Conservation (phyloP, 2,797 vertebrate species). For the Pempheris klunzingeri region DNA sequence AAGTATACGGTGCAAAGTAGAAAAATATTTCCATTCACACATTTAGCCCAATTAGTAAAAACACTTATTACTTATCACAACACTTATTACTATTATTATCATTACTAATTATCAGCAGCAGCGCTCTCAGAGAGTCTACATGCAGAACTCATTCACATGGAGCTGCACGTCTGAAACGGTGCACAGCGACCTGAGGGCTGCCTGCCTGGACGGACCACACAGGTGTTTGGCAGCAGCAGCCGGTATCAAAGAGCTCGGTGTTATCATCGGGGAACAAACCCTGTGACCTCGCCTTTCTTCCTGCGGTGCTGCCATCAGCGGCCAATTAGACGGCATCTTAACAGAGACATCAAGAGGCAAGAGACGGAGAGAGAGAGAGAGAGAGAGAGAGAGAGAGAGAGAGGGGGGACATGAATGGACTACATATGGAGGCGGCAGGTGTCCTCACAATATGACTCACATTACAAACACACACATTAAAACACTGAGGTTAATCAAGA, state of each 20-base stretch:
- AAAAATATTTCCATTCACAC: neutral
- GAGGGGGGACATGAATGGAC: constrained; percentile 32
- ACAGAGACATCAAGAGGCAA: constrained; percentile 33
- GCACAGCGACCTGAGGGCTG: neutral
- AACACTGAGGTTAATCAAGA: neutral
- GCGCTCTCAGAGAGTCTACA: too few relatives aligned
- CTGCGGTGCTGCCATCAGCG: neutral
- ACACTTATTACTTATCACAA: too few relatives aligned
- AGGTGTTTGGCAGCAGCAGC: neutral
- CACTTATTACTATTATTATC: too few relatives aligned
- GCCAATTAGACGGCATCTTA: constrained; percentile 38
- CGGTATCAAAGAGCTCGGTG: neutral
- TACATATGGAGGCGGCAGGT: constrained; percentile 69
- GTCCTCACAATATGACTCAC: constrained; percentile 62
- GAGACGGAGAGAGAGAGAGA: neutral
- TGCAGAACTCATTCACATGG: neutral
- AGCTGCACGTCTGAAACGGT: too few relatives aligned
- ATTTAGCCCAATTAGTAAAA: too few relatives aligned
- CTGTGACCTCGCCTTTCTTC: constrained; percentile 10
- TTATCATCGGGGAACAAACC: neutral
- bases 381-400: neutral
- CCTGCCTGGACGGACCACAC: neutral
- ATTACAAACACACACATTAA: constrained; percentile 33
- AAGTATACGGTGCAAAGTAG: neutral
- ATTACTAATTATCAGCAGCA: too few relatives aligned